Percentiles rank a stretch among this genome's conserved stretches.
Evolutionary conservation across 2,113 vertebrate genomes (phyloP).

Genomic region (Enhydra lutris): DNA sequence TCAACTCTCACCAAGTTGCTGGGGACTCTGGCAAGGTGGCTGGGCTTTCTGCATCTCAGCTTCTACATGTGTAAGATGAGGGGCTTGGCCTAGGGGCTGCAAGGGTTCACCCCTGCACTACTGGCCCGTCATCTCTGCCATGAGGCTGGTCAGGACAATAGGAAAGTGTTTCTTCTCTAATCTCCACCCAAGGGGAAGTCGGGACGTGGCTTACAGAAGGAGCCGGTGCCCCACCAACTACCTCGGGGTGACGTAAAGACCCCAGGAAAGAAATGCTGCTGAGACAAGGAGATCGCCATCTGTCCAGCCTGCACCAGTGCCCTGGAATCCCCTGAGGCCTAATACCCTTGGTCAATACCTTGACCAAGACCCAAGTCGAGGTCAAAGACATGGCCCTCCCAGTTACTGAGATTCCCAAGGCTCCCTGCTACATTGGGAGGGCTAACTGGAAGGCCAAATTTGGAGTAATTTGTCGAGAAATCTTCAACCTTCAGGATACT

Average conservation of each 20-base stretch:
- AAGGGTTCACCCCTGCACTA: fast-evolving
- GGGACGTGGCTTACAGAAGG: not conserved
- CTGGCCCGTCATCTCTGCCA: not conserved
- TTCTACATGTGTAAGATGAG: not conserved
- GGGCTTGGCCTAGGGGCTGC: not conserved
- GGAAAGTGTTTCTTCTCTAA: not conserved
- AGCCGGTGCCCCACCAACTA: not conserved
- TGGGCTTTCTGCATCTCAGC: not conserved
- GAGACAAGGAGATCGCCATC: not conserved
- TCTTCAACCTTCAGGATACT: not conserved
- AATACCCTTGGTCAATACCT: not conserved
- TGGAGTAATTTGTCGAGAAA: not conserved
- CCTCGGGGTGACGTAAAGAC: not conserved
- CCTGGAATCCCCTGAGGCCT: not conserved
- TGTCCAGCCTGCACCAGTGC: not conserved
- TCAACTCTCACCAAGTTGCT: not conserved
- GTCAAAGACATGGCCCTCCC: not conserved
- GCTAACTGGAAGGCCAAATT: not conserved
- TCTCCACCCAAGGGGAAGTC: not conserved
- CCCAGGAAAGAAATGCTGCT: not conserved
- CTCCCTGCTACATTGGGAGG: not conserved
- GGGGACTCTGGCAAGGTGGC: fast-evolving
- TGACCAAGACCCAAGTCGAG: not conserved
- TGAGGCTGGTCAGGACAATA: not conserved
- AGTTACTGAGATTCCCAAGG: not conserved